Conservation (phyloP, 2,113 vertebrate genomes). For the Ranitomeya imitator region DNA sequence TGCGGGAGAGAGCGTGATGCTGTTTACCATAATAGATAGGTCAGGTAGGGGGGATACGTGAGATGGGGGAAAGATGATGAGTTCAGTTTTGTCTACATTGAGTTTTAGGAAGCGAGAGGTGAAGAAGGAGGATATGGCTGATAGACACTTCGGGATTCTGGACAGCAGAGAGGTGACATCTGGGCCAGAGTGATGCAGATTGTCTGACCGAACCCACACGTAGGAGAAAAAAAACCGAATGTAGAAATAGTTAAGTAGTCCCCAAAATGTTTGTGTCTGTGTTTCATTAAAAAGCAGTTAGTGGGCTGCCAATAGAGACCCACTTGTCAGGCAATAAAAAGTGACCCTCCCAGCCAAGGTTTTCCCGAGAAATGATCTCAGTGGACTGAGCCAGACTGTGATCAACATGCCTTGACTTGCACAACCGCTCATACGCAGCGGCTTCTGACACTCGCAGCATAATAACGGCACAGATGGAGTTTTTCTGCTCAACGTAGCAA, state of each 20-base stretch:
- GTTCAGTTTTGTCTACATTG: too few species aligned
- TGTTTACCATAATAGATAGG: too few species aligned
- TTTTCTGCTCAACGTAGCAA: not conserved
- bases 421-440: not conserved
- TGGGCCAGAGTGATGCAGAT: too few species aligned
- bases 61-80: too few species aligned
- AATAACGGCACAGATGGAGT: not conserved
- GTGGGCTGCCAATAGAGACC: constrained; percentile 1
- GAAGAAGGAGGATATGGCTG: too few species aligned
- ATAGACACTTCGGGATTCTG: too few species aligned
- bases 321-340: constrained; percentile 31
- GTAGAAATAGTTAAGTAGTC: constrained; percentile 7
- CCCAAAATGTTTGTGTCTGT: not conserved
- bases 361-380: constrained; percentile 30
- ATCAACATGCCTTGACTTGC: not conserved
- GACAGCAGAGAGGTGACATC: too few species aligned
- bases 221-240: not conserved
- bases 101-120: too few species aligned
- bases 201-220: constrained; percentile 24
- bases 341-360: not conserved
- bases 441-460: not conserved
- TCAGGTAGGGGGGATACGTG: too few species aligned
- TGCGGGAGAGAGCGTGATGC: too few species aligned
- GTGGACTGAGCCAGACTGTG: not conserved
- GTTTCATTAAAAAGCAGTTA: not conserved